A percentile compares a stretch with the other conserved stretches of the same genome.
These are phyloP conservation scores for Mizuhopecten yessoensis DNA, from an alignment of 1,140 invertebrate genomes.

Conservation along the genomic window DNA sequence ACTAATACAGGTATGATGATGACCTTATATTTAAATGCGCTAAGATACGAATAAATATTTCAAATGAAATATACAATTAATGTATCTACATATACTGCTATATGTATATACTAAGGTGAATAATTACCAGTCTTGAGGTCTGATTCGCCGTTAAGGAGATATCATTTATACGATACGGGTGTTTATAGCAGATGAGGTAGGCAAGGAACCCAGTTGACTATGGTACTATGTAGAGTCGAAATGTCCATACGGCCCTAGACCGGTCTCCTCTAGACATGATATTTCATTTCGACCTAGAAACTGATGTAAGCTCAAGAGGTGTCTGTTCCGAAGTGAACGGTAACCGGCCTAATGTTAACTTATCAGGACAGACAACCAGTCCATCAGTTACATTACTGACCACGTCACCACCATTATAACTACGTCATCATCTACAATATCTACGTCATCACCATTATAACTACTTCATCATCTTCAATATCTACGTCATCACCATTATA, in stretches of 20 bases:
- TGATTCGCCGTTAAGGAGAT: neutral
- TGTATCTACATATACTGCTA: too few species aligned
- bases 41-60: too few species aligned
- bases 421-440: neutral
- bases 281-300: neutral
- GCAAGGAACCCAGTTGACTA: neutral
- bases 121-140: too few species aligned
- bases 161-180: neutral
- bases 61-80: too few species aligned
- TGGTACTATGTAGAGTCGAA: neutral
- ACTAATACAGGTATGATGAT: too few species aligned
- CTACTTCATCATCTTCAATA: neutral
- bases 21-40: too few species aligned
- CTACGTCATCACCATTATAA: neutral
- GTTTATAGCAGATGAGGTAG: neutral
- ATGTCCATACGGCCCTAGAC: neutral
- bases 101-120: too few species aligned
- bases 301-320: neutral
- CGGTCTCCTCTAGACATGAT: conserved; percentile 7
- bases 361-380: neutral
- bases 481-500: neutral
- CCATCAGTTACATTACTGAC: too few species aligned
- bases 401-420: neutral
- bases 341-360: neutral
- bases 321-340: neutral